Conservation (phyloP, 1,140 invertebrate species). For the Stegodyphus dumicola region DNA sequence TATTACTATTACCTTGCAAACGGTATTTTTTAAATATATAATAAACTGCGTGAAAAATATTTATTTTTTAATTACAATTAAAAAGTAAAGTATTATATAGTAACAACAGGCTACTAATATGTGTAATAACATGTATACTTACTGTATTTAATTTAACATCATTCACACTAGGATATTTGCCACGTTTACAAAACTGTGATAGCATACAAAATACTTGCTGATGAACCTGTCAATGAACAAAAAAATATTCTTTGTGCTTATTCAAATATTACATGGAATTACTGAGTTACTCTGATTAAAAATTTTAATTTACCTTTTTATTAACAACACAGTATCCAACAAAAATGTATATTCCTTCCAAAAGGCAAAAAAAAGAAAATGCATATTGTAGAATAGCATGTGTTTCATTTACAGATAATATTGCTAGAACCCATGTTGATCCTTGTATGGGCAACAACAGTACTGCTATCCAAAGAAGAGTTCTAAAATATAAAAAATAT, state of each 20-base stretch:
- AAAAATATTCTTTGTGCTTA: background rate
- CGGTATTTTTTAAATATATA: too few species aligned
- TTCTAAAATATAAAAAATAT: conserved; percentile 71
- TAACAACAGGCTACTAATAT: too few species aligned
- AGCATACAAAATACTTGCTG: conserved; percentile 29
- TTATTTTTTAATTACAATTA: too few species aligned
- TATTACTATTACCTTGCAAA: too few species aligned
- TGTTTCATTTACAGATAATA: conserved; percentile 84
- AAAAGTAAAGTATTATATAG: too few species aligned
- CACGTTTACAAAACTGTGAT: conserved; percentile 6
- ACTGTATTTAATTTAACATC: conserved; percentile 11
- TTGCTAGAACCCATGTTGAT: conserved; percentile 83
- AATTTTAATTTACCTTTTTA: conserved; percentile 76
- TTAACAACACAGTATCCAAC: conserved; percentile 87
- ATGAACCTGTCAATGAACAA: conserved; percentile 14
- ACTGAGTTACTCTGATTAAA: too few species aligned
- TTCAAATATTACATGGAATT: background rate
- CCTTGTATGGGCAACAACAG: conserved; percentile 83
- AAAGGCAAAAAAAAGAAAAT: conserved; percentile 75
- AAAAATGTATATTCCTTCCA: conserved; percentile 81
- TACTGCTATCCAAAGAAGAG: conserved; percentile 83
- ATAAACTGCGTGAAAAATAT: too few species aligned
- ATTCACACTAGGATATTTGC: conserved; percentile 32
- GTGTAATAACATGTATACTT: background rate
- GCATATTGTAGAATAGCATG: conserved; percentile 78